A percentile compares a stretch with the other conserved stretches of the same genome.
Evolutionary conservation across 2,113 vertebrate species (phyloP).

Genomic region (Lophotis ruficrista): DNA sequence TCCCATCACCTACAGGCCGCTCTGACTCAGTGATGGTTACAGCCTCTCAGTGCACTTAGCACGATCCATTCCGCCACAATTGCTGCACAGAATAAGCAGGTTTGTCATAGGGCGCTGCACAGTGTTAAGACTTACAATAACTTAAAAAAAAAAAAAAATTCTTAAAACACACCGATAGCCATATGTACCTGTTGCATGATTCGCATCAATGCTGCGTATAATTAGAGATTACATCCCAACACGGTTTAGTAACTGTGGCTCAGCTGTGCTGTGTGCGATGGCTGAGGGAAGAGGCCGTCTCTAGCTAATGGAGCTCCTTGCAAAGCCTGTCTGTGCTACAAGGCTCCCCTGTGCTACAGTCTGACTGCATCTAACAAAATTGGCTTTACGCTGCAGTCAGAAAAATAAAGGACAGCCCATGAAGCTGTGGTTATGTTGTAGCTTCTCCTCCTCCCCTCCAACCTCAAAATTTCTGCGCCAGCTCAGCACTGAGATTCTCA

Average conservation of each 20-base stretch:
- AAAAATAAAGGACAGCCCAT: background rate
- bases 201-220: background rate
- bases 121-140: background rate
- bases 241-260: background rate
- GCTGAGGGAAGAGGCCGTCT: background rate
- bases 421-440: background rate
- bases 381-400: background rate
- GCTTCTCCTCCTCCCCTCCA: background rate
- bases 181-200: background rate
- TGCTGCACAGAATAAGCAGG: background rate
- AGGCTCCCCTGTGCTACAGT: background rate
- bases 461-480: background rate
- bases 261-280: background rate
- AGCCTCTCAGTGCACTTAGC: background rate
- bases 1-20: background rate
- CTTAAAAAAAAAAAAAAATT: background rate
- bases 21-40: background rate
- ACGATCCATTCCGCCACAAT: accelerated
- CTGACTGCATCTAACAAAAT: background rate
- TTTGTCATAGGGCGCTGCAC: background rate
- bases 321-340: background rate
- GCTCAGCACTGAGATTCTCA: background rate
- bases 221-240: background rate
- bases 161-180: accelerated
- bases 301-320: background rate